Evolutionary conservation across 2,797 vertebrate species (phyloP).

Genomic region (Potorous gilbertii): DNA sequence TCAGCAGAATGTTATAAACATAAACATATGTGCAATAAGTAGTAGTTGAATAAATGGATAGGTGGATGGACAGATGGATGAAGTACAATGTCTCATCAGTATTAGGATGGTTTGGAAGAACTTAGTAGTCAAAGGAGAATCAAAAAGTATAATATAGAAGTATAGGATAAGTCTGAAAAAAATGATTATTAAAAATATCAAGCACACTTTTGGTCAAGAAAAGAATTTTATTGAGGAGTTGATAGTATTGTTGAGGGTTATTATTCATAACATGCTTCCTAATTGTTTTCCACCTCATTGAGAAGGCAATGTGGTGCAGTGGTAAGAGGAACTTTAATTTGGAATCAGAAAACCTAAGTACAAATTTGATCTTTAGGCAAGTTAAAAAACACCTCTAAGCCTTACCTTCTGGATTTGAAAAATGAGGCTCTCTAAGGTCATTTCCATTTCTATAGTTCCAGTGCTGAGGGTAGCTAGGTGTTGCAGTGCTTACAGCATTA

Average conservation of each 20-base stretch:
- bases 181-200: not conserved
- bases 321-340: not conserved
- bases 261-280: not conserved
- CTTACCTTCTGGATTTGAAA: not conserved
- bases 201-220: not conserved
- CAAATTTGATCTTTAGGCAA: not conserved
- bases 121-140: constrained; percentile 19
- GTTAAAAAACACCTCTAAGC: not conserved
- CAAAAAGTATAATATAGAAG: constrained; percentile 28
- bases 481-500: not conserved
- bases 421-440: not conserved
- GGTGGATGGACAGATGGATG: not conserved
- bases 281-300: not conserved
- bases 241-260: not conserved
- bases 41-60: not conserved
- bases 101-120: constrained; percentile 25
- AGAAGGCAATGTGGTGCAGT: not conserved
- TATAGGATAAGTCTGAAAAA: not conserved
- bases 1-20: not conserved
- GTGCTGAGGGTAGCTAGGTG: not conserved
- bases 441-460: not conserved
- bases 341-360: not conserved
- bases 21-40: not conserved
- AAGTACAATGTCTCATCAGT: not conserved
- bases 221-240: not conserved